These are phyloP conservation scores for Heliangelus exortis DNA, from an alignment of 2,797 vertebrate genomes.

Conservation along the genomic window DNA sequence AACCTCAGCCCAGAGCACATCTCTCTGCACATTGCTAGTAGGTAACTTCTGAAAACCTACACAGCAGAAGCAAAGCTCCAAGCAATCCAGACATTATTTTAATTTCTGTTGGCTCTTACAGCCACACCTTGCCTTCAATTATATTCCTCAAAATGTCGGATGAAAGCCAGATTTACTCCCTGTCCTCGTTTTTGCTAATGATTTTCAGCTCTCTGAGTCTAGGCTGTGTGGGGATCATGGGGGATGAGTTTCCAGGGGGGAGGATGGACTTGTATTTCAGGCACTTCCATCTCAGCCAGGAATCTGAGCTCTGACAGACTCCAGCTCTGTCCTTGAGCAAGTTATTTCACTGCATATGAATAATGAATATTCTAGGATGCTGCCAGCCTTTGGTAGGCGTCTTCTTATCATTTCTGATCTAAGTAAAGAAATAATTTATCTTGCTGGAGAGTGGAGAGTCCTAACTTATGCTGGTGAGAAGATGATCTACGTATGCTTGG, in stretches of 20 bases:
- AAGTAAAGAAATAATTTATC: slow-evolving; percentile 29
- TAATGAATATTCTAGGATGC: slow-evolving; percentile 27
- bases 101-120: slow-evolving; percentile 42
- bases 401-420: slow-evolving; percentile 48
- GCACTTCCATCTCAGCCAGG: not conserved
- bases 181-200: not conserved
- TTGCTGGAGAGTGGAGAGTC: not conserved
- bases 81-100: slow-evolving; percentile 42
- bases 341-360: slow-evolving; percentile 2
- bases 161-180: slow-evolving; percentile 49
- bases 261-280: slow-evolving; percentile 57
- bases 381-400: slow-evolving; percentile 26
- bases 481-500: not conserved
- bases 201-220: not conserved
- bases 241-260: not conserved
- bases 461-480: not conserved
- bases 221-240: not conserved
- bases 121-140: slow-evolving; percentile 62
- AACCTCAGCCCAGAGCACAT: not conserved
- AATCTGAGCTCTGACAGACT: not conserved
- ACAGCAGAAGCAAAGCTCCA: slow-evolving; percentile 11
- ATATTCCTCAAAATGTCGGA: slow-evolving; percentile 45
- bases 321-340: slow-evolving; percentile 12
- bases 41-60: not conserved
- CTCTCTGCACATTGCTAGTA: not conserved